Evolutionary conservation across 2,888 invertebrate species (phyloP), one percentile per base, ranked within the genome.

Genomic region (Philopedon plagiatum): DNA sequence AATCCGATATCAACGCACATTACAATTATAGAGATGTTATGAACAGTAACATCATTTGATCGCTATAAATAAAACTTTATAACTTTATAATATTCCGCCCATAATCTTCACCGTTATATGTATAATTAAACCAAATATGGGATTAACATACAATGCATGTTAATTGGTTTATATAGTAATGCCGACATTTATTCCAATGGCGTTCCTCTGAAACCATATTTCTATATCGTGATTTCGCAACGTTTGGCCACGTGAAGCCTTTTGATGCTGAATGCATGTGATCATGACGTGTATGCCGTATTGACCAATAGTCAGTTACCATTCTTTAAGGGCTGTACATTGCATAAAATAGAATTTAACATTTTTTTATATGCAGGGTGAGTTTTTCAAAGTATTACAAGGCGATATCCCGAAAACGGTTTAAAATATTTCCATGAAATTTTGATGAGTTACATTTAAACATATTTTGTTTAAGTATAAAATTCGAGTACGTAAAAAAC

Each of bases 121-220:
- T 77, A 76, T 78, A 78, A 78, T 80, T 78, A 77, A 73, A 76
- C 75, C 76, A 79, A 78, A 76, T 76, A 76, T 75, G 76, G 75
- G 73, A 75, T 73, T 68, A 71, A 75, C 78, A 74, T 54, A 69
- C 76, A 66, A 69, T 74, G 78, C 78, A 79, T 80, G 78, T 79
- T 78, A 78, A 78, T 78, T 44, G 26, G 69, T 60, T 60, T 65
- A 69, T 61, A 69, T 65, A 69, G 60, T 74, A 63, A 44, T 66
- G 67, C 71, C 63, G 63, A 67, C 74, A 49, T 71, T 74, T 74
- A 74, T 74, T 70, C 74, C 57, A 64, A 62, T 71, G 57, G 71
- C 74, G 74, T 73, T 18, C 54, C 57, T 26, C 60, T 60, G 67
- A 62, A 44, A 67, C 74, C 74, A 71, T 74, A 71, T 70, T 71